phyloP scores from a whole-genome alignment of 2,113 vertebrate genomes.

The Nettapus auritus region DNA sequence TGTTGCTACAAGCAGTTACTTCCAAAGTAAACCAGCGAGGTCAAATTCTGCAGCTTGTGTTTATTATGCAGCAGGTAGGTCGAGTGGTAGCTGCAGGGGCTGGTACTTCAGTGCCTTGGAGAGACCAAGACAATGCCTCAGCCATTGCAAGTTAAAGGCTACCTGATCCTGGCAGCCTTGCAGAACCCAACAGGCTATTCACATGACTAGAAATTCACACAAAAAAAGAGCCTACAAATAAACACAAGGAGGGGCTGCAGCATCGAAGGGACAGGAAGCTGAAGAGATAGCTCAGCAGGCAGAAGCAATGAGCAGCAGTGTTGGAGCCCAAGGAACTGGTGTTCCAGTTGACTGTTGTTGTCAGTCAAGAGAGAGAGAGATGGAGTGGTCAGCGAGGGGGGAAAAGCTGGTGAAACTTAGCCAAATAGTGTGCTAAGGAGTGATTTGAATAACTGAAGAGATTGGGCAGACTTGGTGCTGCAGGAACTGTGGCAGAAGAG shows the following conservation, averaged over 20 bases:
- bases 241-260: background rate
- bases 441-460: background rate
- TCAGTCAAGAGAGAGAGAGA: background rate
- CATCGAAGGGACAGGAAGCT: background rate
- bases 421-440: background rate
- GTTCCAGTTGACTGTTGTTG: background rate
- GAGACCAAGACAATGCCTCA: background rate
- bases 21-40: slow-evolving; percentile 16
- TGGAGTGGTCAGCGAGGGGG: background rate
- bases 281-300: background rate
- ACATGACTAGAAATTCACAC: background rate
- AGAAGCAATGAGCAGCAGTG: background rate
- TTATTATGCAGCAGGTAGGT: background rate
- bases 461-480: background rate
- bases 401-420: background rate
- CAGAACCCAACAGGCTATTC: background rate
- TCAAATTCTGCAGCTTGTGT: background rate
- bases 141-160: background rate
- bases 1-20: slow-evolving; percentile 51
- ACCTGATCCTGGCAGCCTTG: background rate
- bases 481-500: background rate
- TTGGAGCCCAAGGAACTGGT: background rate
- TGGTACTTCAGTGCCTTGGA: background rate
- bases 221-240: background rate
- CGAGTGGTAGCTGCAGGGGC: background rate